A percentile compares a stretch with the other conserved stretches of the same genome.
Evolutionary conservation across 35 echinoderm and acorn worm genomes (phyloP).

Genomic region (Eucidaris tribuloides): DNA sequence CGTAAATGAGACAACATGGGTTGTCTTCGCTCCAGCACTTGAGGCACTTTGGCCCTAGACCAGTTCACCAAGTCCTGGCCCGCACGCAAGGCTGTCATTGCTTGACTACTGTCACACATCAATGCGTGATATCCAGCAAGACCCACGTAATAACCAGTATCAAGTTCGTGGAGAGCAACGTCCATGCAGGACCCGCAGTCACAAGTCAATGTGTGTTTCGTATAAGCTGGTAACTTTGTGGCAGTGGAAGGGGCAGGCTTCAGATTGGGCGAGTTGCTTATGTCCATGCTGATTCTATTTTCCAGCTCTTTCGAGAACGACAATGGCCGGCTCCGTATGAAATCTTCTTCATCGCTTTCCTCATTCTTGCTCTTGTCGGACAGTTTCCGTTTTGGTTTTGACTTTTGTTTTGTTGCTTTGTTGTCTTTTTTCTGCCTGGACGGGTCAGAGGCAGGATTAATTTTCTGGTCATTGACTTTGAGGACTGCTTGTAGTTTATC

Average conservation of each 20-base stretch:
- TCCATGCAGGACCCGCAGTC: not conserved
- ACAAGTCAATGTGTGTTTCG: not conserved
- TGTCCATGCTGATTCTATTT: not conserved
- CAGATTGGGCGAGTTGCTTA: slow-evolving; percentile 22
- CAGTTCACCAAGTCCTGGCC: not conserved
- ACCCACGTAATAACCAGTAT: not conserved
- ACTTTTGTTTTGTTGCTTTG: not conserved
- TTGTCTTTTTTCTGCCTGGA: too few relatives aligned
- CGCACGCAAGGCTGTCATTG: not conserved
- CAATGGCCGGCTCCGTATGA: slow-evolving; percentile 9
- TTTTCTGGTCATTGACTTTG: not conserved
- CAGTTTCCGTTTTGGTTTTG: not conserved
- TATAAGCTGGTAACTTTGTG: not conserved
- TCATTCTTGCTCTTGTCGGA: not conserved
- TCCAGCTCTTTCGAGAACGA: not conserved
- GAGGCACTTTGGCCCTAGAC: not conserved
- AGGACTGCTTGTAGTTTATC: not conserved
- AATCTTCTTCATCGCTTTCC: slow-evolving; percentile 33
- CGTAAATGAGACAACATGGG: not conserved
- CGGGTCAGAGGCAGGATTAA: not conserved
- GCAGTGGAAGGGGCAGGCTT: not conserved
- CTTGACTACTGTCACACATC: not conserved
- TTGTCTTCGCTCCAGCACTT: not conserved
- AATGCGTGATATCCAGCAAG: not conserved
- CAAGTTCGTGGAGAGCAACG: not conserved